Percentiles rank a stretch among this genome's conserved stretches.
These are phyloP conservation scores for Reticulitermes speratus DNA, from an alignment of 1,140 invertebrate genomes.

Conservation along the genomic window DNA sequence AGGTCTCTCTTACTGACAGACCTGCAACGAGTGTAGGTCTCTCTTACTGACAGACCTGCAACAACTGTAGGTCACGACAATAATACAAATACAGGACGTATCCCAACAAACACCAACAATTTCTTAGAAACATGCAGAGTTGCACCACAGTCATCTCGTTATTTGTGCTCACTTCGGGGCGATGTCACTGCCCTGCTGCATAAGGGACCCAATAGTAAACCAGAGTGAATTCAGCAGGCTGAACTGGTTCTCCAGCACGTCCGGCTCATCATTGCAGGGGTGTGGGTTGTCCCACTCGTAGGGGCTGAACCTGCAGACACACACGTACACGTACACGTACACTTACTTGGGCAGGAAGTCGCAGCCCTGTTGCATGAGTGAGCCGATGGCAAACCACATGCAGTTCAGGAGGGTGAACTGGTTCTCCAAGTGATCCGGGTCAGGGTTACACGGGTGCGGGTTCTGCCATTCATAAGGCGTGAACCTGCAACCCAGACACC, in stretches of 20 bases:
- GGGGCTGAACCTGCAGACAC: slow-evolving; percentile 71
- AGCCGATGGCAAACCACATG: slow-evolving; percentile 94
- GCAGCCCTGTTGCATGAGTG: slow-evolving; percentile 89
- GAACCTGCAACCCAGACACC: slow-evolving; percentile 59
- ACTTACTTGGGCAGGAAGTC: slow-evolving; percentile 88
- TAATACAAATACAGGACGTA: too few species aligned
- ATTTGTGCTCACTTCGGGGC: slow-evolving; percentile 64
- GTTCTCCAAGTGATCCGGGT: slow-evolving; percentile 78
- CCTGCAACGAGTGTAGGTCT: too few species aligned
- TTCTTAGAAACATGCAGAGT: too few species aligned
- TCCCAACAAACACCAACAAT: too few species aligned
- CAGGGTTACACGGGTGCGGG: slow-evolving; percentile 78
- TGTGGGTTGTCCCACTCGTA: slow-evolving; percentile 88
- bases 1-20: too few species aligned
- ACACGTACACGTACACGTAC: not conserved
- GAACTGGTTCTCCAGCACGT: slow-evolving; percentile 84
- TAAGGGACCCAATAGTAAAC: slow-evolving; percentile 86
- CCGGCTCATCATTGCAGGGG: slow-evolving; percentile 74
- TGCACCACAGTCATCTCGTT: too few species aligned
- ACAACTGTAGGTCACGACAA: too few species aligned
- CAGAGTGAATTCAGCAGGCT: slow-evolving; percentile 83
- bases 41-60: too few species aligned
- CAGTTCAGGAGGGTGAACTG: slow-evolving; percentile 91
- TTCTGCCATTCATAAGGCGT: slow-evolving; percentile 93
- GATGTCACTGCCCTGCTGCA: slow-evolving; percentile 91